Conservation (phyloP, 2,888 invertebrate species). For the Drosophila aldrichi region DNA sequence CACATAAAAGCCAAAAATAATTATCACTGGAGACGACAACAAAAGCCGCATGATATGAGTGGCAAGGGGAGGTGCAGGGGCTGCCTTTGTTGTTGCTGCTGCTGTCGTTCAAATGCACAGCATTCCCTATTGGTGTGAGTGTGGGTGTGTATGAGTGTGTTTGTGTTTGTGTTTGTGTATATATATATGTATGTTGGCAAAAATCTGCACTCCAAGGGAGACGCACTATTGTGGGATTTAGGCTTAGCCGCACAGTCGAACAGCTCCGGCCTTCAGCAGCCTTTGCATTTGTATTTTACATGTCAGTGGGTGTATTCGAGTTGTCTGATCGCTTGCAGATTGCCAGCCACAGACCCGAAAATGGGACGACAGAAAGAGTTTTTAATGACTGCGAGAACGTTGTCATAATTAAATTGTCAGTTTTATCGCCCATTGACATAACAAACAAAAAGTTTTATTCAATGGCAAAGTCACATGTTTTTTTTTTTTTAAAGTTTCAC, state of each 20-base stretch:
- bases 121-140: slow-evolving; percentile 23
- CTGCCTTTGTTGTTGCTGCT: slow-evolving; percentile 32
- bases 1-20: slow-evolving; percentile 80
- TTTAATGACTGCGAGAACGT: slow-evolving; percentile 45
- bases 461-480: slow-evolving; percentile 57
- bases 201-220: slow-evolving; percentile 38
- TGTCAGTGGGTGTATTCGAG: slow-evolving; percentile 75
- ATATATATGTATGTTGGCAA: slow-evolving; percentile 24
- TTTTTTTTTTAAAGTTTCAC: slow-evolving; percentile 14
- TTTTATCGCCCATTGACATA: slow-evolving; percentile 62
- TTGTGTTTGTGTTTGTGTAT: not conserved
- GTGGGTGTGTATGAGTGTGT: not conserved
- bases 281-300: slow-evolving; percentile 44
- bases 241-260: slow-evolving; percentile 19
- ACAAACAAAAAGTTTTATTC: slow-evolving; percentile 59
- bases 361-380: slow-evolving; percentile 37
- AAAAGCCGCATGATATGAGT: slow-evolving; percentile 53
- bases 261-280: slow-evolving; percentile 1
- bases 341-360: slow-evolving; percentile 39
- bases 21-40: slow-evolving; percentile 76
- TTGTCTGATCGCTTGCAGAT: slow-evolving; percentile 76
- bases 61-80: slow-evolving; percentile 16
- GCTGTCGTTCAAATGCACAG: slow-evolving; percentile 66
- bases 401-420: slow-evolving; percentile 75
- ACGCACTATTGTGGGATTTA: slow-evolving; percentile 37